Conservation (phyloP, 2,113 vertebrate genomes). For the Hippoglossus stenolepis region DNA sequence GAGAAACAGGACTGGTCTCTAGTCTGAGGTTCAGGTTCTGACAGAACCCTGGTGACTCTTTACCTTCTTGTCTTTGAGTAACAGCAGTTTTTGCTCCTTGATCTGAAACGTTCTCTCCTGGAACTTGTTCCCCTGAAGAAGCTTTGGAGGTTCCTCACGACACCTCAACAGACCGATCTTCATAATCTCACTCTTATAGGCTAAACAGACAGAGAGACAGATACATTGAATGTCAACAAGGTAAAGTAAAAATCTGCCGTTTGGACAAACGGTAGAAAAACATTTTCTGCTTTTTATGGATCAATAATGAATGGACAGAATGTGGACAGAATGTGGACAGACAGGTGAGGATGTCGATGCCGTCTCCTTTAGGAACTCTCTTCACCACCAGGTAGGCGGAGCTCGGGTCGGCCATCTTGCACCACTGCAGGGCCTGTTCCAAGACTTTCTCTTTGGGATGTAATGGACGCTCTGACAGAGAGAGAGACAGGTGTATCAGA, state of each 20-base stretch:
- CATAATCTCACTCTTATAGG: slow-evolving; percentile 87
- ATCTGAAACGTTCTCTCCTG: slow-evolving; percentile 95
- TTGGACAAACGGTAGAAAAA: too few species aligned
- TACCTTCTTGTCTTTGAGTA: slow-evolving; percentile 97
- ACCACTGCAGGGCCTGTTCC: slow-evolving; percentile 97
- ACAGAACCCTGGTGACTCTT: neutral
- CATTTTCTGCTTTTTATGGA: neutral
- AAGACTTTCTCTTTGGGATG: slow-evolving; percentile 97
- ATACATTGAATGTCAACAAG: neutral
- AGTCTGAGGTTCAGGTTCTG: neutral
- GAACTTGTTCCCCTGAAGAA: slow-evolving; percentile 91
- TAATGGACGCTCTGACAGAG: slow-evolving; percentile 88
- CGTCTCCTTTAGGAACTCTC: slow-evolving; percentile 88
- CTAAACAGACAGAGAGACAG: slow-evolving; percentile 69
- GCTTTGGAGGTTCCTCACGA: slow-evolving; percentile 91
- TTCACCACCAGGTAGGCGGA: slow-evolving; percentile 91
- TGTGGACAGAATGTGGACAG: slow-evolving; percentile 19
- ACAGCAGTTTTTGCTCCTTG: slow-evolving; percentile 86
- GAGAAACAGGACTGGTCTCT: neutral
- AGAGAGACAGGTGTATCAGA: slow-evolving; percentile 7
- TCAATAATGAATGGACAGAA: neutral
- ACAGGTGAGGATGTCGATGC: slow-evolving; percentile 93
- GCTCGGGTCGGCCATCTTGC: slow-evolving; percentile 93
- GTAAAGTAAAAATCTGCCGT: neutral
- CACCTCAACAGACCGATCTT: slow-evolving; percentile 91